These are phyloP conservation scores for Cataglyphis hispanica DNA, from an alignment of 1,140 invertebrate species.

Conservation along the genomic window DNA sequence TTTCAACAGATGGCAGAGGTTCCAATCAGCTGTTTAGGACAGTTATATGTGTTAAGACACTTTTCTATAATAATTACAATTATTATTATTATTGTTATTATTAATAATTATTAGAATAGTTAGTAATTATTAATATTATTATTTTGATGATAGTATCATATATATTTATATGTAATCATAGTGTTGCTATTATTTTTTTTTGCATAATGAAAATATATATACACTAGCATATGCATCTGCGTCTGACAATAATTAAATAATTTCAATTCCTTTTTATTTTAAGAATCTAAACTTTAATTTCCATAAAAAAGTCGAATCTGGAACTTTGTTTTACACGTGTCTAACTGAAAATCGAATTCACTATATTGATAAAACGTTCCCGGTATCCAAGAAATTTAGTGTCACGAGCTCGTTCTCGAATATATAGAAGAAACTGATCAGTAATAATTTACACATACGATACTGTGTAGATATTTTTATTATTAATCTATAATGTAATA, in stretches of 20 bases:
- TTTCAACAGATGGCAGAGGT: conserved; percentile 14
- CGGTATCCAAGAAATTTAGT: conserved; percentile 12
- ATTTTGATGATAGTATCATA: neutral
- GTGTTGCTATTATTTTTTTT: neutral
- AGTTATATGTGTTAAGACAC: too few relatives aligned
- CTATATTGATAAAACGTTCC: conserved; percentile 69
- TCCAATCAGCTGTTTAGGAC: conserved; percentile 7
- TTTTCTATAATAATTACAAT: neutral
- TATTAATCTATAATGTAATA: neutral
- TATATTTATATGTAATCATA: neutral
- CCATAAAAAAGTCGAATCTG: neutral
- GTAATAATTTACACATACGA: conserved; percentile 3
- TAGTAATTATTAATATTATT: neutral
- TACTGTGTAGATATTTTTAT: conserved; percentile 2
- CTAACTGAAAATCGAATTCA: neutral
- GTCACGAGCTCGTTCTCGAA: neutral
- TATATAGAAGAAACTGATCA: neutral
- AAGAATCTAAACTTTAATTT: conserved; percentile 14
- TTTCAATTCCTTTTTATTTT: neutral
- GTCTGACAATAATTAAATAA: conserved; percentile 5
- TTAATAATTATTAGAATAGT: too few relatives aligned
- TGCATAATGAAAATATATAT: neutral
- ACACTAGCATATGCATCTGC: neutral
- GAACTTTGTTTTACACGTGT: neutral
- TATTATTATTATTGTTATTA: neutral